phyloP scores from a whole-genome alignment of 2,888 invertebrate genomes.

The Lasiommata megera region DNA sequence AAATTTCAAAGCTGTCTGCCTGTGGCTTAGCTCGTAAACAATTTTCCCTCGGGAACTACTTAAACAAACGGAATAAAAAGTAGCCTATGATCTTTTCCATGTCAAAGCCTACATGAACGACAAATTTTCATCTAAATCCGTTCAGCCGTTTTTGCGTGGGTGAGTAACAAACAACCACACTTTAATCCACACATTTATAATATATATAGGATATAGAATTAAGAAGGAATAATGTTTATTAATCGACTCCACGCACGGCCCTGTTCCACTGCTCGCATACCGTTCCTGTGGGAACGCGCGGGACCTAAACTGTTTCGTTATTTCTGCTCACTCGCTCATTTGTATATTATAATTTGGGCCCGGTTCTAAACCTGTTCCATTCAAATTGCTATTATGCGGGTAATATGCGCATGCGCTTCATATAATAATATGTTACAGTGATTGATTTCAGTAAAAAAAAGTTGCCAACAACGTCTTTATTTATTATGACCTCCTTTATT shows the following conservation, averaged over 20 bases:
- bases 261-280: slow-evolving; percentile 62
- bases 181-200: too few species aligned
- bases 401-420: slow-evolving; percentile 16
- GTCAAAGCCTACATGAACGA: too few species aligned
- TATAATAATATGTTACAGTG: slow-evolving; percentile 15
- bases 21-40: too few species aligned
- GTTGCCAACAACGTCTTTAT: background rate
- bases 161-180: too few species aligned
- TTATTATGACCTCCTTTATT: background rate
- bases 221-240: background rate
- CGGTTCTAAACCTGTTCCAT: slow-evolving; percentile 18
- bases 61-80: too few species aligned
- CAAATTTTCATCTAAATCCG: too few species aligned
- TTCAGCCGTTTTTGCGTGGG: too few species aligned
- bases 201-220: too few species aligned
- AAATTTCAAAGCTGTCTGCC: too few species aligned
- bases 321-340: slow-evolving; percentile 79
- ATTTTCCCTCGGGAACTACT: too few species aligned
- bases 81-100: too few species aligned
- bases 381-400: slow-evolving; percentile 22
- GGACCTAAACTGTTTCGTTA: slow-evolving; percentile 79
- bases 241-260: slow-evolving; percentile 40
- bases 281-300: slow-evolving; percentile 80
- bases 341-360: slow-evolving; percentile 78
- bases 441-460: slow-evolving; percentile 8